These are phyloP conservation scores for Pogonomyrmex barbatus DNA, from an alignment of 1,140 invertebrate species.

Conservation along the genomic window DNA sequence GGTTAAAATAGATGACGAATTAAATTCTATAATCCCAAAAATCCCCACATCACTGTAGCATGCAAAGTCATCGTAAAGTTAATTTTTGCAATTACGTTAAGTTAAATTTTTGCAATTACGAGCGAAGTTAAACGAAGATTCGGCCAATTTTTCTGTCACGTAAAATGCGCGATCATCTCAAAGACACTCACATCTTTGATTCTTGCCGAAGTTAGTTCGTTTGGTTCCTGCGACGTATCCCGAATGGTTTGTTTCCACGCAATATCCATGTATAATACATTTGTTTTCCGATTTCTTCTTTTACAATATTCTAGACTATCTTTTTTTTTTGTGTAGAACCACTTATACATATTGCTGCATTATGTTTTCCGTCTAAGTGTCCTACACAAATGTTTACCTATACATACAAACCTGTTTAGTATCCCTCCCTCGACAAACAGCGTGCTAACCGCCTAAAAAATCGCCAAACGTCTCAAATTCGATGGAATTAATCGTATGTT, in stretches of 20 bases:
- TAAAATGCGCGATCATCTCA: not conserved
- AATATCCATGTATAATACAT: slow-evolving; percentile 6
- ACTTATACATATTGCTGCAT: slow-evolving; percentile 5
- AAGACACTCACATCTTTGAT: slow-evolving; percentile 45
- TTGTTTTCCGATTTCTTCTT: slow-evolving; percentile 11
- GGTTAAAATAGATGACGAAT: slow-evolving; percentile 47
- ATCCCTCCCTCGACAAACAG: slow-evolving; percentile 16
- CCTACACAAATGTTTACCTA: slow-evolving; percentile 1
- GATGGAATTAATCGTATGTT: slow-evolving; percentile 17
- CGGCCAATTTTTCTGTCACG: not conserved
- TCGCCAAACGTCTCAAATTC: slow-evolving; percentile 21
- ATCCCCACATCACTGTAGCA: too few relatives aligned
- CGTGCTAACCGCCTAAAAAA: slow-evolving; percentile 35
- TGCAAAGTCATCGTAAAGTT: slow-evolving; percentile 14
- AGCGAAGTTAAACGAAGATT: not conserved
- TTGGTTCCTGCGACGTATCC: slow-evolving; percentile 7
- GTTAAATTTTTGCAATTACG: slow-evolving; percentile 36
- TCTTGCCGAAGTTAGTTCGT: slow-evolving; percentile 26
- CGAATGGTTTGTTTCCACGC: slow-evolving; percentile 37
- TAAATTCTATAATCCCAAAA: slow-evolving; percentile 18
- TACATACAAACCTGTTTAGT: slow-evolving; percentile 27
- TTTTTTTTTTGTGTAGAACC: slow-evolving; percentile 18
- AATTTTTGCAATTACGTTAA: slow-evolving; percentile 32
- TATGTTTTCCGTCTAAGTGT: slow-evolving; percentile 27
- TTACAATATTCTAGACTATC: slow-evolving; percentile 14